A percentile compares a stretch with the other conserved stretches of the same genome.
Evolutionary conservation across 2,888 invertebrate species (phyloP).

Genomic region (Eretmocerus hayati): DNA sequence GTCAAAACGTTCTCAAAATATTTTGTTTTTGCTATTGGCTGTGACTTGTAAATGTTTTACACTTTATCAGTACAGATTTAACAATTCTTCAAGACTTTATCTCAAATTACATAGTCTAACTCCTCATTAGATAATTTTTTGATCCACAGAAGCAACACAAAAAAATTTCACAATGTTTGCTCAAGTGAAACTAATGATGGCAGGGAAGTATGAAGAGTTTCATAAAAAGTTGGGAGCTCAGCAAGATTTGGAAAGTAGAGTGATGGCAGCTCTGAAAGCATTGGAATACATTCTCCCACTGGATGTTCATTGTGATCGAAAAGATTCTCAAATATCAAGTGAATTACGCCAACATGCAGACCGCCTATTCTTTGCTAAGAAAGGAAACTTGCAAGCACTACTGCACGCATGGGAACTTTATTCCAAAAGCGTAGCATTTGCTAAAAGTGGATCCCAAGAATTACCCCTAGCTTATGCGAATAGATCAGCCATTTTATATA

Average conservation of each 20-base stretch:
- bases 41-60: too few species aligned
- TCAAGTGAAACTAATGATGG: background rate
- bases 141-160: too few species aligned
- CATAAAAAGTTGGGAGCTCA: background rate
- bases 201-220: background rate
- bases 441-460: constrained; percentile 53
- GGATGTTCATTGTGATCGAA: background rate
- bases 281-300: background rate
- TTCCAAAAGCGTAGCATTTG: constrained; percentile 59
- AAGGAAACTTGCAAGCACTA: background rate
- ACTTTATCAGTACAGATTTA: too few species aligned
- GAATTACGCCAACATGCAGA: background rate
- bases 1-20: too few species aligned
- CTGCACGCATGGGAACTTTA: constrained; percentile 49
- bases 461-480: constrained; percentile 65
- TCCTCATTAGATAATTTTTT: too few species aligned
- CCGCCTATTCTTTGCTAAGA: background rate
- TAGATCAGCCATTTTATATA: constrained; percentile 68
- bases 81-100: too few species aligned
- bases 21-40: too few species aligned
- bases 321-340: background rate
- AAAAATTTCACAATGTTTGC: constrained; percentile 1
- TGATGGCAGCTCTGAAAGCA: background rate
- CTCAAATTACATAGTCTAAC: too few species aligned
- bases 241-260: background rate